phyloP scores from a whole-genome alignment of 1,140 invertebrate genomes.

The Pseudomyrmex cubaensis region DNA sequence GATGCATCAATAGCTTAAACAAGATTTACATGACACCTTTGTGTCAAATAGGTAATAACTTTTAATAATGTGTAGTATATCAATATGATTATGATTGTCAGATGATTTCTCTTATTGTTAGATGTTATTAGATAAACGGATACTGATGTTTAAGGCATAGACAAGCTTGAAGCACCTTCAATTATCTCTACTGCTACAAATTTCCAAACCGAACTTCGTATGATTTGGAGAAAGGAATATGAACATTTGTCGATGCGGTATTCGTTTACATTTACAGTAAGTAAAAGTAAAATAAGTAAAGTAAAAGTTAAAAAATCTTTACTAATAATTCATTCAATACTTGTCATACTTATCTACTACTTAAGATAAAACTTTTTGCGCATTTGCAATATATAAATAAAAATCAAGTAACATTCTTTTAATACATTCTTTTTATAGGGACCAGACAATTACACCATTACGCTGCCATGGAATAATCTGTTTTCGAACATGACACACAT shows the following conservation, averaged over 20 bases:
- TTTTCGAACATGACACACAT: constrained; percentile 17
- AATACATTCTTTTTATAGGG: neutral
- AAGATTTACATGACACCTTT: constrained; percentile 55
- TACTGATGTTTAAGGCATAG: constrained; percentile 22
- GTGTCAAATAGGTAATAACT: constrained; percentile 63
- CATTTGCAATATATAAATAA: neutral
- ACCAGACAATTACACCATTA: neutral
- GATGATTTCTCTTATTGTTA: neutral
- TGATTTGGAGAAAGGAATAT: constrained; percentile 30
- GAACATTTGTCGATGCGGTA: neutral
- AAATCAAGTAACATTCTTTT: neutral
- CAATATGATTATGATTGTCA: neutral
- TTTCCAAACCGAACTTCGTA: neutral
- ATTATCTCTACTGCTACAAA: constrained; percentile 47
- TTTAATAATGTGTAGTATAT: neutral
- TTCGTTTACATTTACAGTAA: constrained; percentile 22
- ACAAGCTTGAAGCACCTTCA: neutral
- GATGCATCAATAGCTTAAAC: constrained; percentile 24
- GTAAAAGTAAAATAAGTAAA: no score
- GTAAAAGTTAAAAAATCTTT: neutral
- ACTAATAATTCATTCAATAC: neutral
- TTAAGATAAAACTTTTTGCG: neutral
- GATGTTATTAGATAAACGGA: neutral
- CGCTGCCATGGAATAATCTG: neutral
- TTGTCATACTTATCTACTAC: neutral